phyloP scores from a whole-genome alignment of 2,888 invertebrate species.

The Notodromas monacha region DNA sequence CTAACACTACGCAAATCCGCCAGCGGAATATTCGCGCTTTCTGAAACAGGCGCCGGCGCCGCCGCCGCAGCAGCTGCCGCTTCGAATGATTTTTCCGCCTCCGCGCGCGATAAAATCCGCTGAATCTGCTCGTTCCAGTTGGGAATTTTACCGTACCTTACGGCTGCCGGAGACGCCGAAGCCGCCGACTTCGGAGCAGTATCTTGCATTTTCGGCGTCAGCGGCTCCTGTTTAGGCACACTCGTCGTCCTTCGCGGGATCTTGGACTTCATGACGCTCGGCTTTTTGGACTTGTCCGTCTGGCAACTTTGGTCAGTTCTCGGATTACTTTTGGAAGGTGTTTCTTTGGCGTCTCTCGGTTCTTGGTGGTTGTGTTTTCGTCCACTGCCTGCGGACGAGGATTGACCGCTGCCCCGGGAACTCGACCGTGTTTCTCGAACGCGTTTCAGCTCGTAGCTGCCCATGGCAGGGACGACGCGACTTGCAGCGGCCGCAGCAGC shows the following conservation, averaged over 20 bases:
- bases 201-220: too few relatives aligned
- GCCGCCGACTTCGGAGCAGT: not conserved
- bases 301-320: not conserved
- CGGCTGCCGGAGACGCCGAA: too few relatives aligned
- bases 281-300: not conserved
- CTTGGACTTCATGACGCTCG: too few relatives aligned
- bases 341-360: not conserved
- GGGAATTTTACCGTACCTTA: conserved; percentile 1
- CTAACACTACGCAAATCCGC: conserved; percentile 15
- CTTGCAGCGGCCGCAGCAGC: too few relatives aligned
- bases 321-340: not conserved
- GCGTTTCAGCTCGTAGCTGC: not conserved
- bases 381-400: not conserved
- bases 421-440: not conserved
- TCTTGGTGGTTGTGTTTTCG: conserved; percentile 1
- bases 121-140: not conserved
- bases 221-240: too few relatives aligned
- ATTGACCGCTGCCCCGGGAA: not conserved
- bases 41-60: too few relatives aligned
- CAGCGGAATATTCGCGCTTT: too few relatives aligned
- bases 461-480: not conserved
- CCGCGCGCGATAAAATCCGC: too few relatives aligned
- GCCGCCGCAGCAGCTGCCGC: too few relatives aligned
- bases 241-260: too few relatives aligned
- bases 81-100: too few relatives aligned